A percentile compares a stretch with the other conserved stretches of the same genome.
Evolutionary conservation across 1,140 invertebrate species (phyloP).

Genomic region (Propsilocerus akamusi): DNA sequence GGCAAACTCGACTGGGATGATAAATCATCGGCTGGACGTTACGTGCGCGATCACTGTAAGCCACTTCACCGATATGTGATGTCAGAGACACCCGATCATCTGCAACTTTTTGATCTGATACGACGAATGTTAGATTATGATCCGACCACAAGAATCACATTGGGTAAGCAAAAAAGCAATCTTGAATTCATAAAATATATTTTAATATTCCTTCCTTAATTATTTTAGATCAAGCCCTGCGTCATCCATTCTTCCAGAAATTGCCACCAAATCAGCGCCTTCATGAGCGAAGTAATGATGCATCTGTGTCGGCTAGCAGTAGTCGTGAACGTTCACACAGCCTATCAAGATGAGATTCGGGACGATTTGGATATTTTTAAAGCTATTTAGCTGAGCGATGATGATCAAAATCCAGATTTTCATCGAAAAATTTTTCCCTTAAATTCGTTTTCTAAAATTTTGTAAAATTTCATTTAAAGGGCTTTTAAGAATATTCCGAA

Average conservation of each 20-base stretch:
- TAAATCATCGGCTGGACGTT: slow-evolving; percentile 83
- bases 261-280: slow-evolving; percentile 54
- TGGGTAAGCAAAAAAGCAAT: slow-evolving; percentile 29
- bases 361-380: slow-evolving; percentile 27
- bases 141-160: slow-evolving; percentile 69
- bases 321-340: slow-evolving; percentile 23
- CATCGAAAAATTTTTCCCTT: too few species aligned
- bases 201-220: background rate
- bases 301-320: slow-evolving; percentile 19
- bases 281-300: slow-evolving; percentile 24
- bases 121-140: slow-evolving; percentile 95
- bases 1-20: slow-evolving; percentile 91
- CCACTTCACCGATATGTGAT: slow-evolving; percentile 87
- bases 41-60: slow-evolving; percentile 96
- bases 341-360: slow-evolving; percentile 25
- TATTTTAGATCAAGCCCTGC: slow-evolving; percentile 48
- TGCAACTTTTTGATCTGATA: slow-evolving; percentile 86
- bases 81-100: slow-evolving; percentile 75
- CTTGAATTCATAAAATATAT: background rate
- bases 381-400: too few species aligned
- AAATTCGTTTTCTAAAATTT: too few species aligned
- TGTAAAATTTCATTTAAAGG: too few species aligned
- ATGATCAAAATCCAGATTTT: too few species aligned
- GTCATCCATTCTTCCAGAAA: slow-evolving; percentile 86
- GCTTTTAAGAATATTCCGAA: too few species aligned